Conservation (phyloP, 2,888 invertebrate genomes). For the Leptothorax acervorum region DNA sequence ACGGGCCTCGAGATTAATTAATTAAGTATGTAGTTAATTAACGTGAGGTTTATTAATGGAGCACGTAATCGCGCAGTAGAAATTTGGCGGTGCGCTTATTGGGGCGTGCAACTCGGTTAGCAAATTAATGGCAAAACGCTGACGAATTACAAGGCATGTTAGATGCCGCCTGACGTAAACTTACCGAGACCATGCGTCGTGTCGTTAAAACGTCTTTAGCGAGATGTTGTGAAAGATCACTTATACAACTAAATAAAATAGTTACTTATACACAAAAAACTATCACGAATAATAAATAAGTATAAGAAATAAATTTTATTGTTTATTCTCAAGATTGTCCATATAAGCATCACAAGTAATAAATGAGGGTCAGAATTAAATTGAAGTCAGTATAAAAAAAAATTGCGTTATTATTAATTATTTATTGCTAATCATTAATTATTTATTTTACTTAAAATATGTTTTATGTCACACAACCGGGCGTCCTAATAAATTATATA, state of each 20-base stretch:
- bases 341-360: neutral
- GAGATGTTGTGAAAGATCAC: neutral
- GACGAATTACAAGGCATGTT: conserved; percentile 47
- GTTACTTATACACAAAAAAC: neutral
- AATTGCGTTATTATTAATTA: neutral
- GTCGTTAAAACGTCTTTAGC: conserved; percentile 12
- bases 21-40: conserved; percentile 50
- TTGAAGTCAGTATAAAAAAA: neutral
- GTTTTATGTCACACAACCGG: neutral
- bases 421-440: neutral
- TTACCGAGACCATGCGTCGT: conserved; percentile 7
- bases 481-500: neutral
- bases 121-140: conserved; percentile 50
- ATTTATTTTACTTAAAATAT: neutral
- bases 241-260: neutral
- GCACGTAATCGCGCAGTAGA: conserved; percentile 41
- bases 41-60: conserved; percentile 52
- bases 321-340: neutral
- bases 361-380: neutral
- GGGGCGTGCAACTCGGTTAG: conserved; percentile 47
- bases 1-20: conserved; percentile 46
- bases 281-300: neutral
- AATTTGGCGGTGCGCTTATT: conserved; percentile 47
- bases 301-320: neutral
- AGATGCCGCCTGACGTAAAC: conserved; percentile 24